A percentile compares a stretch with the other conserved stretches of the same genome.
Evolutionary conservation across 2,113 vertebrate species (phyloP).

Genomic region (Talpa occidentalis): DNA sequence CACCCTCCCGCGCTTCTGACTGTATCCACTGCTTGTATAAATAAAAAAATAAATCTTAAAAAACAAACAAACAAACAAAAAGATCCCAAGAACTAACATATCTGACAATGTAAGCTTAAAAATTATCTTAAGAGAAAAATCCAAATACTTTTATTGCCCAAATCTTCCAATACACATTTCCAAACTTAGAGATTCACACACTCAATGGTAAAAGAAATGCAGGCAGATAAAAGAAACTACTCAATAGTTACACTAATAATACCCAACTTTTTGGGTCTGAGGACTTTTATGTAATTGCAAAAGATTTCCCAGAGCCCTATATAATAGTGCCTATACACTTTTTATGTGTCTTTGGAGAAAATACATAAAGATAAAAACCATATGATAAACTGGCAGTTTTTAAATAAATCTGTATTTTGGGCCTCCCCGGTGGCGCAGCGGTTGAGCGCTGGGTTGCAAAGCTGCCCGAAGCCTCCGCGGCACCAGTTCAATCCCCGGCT

Average conservation of each 20-base stretch:
- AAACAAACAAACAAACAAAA: no score
- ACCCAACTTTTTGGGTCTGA: background rate
- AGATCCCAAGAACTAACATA: background rate
- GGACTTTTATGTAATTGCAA: background rate
- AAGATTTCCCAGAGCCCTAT: background rate
- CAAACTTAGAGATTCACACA: background rate
- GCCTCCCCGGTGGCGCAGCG: no score
- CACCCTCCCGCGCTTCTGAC: no score
- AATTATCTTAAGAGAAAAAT: background rate
- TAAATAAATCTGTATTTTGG: background rate
- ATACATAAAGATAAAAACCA: background rate
- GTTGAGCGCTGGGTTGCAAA: no score
- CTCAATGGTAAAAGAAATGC: background rate
- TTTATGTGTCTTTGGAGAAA: background rate
- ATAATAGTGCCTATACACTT: background rate
- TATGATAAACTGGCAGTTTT: background rate
- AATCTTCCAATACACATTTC: background rate
- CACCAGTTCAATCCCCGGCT: no score
- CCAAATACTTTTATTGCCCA: background rate
- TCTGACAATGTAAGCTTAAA: background rate
- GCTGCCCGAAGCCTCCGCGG: no score
- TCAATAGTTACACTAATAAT: background rate
- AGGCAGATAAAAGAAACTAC: background rate
- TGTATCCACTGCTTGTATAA: no score
- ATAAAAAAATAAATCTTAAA: no score